These are phyloP conservation scores for Chroicocephalus ridibundus DNA, from an alignment of 2,113 vertebrate species.

Conservation along the genomic window DNA sequence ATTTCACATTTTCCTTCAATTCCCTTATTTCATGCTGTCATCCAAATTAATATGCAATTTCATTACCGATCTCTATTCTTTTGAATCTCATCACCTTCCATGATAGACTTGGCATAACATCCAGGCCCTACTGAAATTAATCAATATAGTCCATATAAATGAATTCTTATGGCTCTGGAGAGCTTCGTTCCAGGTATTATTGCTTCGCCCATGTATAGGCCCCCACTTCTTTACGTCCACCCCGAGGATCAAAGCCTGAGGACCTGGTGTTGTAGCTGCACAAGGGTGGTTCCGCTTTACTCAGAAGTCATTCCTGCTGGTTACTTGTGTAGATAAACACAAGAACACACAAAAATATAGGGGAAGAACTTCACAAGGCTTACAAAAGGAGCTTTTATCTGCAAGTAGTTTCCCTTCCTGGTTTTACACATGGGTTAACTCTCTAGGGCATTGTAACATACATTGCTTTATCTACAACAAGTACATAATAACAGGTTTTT, in stretches of 20 bases:
- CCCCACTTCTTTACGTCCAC: background rate
- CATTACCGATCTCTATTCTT: background rate
- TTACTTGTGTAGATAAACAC: background rate
- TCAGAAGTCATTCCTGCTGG: background rate
- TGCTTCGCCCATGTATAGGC: background rate
- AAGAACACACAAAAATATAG: background rate
- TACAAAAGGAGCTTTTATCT: background rate
- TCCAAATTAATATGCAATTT: background rate
- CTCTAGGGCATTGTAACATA: conserved; percentile 1
- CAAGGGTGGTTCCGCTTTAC: background rate
- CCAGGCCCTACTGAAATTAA: background rate
- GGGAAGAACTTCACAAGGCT: background rate
- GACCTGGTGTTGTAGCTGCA: background rate
- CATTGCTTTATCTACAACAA: conserved; percentile 22
- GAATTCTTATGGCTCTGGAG: background rate
- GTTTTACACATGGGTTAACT: conserved; percentile 13
- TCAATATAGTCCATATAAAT: background rate
- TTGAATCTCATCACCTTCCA: background rate
- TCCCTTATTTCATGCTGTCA: background rate
- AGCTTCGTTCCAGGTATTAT: background rate
- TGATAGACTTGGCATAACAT: background rate
- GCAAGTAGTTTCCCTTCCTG: background rate
- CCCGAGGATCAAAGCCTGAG: background rate
- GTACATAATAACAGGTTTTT: conserved; percentile 41
- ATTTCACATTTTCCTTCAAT: background rate